Percentiles rank a stretch among this genome's conserved stretches.
Evolutionary conservation across 2,888 invertebrate species (phyloP).

Genomic region (Tipula confusa): DNA sequence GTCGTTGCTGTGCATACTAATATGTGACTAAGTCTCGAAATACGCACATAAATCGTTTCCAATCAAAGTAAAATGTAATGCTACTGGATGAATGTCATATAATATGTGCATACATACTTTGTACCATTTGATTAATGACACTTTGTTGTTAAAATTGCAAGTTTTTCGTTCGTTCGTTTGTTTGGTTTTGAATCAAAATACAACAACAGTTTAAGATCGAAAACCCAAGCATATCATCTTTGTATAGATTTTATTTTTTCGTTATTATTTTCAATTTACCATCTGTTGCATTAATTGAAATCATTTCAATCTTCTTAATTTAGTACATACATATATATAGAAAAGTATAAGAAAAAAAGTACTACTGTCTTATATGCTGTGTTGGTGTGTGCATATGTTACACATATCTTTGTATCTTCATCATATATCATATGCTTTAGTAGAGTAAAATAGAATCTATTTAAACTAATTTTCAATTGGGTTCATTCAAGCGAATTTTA

Average conservation of each 20-base stretch:
- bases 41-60: neutral
- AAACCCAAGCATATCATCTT: neutral
- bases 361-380: neutral
- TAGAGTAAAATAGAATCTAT: neutral
- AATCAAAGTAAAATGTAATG: neutral
- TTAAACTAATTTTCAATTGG: slow-evolving; percentile 1
- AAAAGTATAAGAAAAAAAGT: neutral
- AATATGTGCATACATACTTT: neutral
- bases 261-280: neutral
- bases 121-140: neutral
- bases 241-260: neutral
- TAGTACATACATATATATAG: neutral
- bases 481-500: slow-evolving; percentile 16
- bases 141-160: neutral
- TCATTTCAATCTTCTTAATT: neutral
- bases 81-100: neutral
- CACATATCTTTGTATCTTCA: neutral
- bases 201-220: neutral
- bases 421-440: neutral
- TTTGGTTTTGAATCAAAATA: neutral
- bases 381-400: neutral
- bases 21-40: neutral
- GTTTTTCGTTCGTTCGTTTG: neutral
- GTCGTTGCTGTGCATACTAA: neutral
- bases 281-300: slow-evolving; percentile 25